phyloP scores from a whole-genome alignment of 2,888 invertebrate species.

The Metacarcinus magister region DNA sequence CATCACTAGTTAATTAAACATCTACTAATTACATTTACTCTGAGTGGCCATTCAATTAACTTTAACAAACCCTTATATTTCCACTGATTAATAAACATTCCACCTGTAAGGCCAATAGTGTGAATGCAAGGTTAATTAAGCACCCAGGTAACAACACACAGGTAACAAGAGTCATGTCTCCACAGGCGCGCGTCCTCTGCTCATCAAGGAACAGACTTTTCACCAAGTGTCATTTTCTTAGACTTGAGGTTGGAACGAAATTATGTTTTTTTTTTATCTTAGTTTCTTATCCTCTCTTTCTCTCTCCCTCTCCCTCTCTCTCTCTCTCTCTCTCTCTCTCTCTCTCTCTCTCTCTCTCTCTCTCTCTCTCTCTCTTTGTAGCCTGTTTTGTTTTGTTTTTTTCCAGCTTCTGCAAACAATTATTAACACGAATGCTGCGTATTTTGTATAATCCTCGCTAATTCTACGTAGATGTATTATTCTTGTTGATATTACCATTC shows the following conservation, averaged over 20 bases:
- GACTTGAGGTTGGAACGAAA: conserved; percentile 46
- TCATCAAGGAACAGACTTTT: background rate
- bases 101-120: no score
- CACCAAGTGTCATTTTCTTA: conserved; percentile 47
- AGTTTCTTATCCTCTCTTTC: background rate
- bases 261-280: background rate
- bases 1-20: no score
- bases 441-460: background rate
- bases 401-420: background rate
- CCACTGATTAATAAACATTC: background rate
- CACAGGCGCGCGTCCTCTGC: conserved; percentile 56
- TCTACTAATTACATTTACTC: no score
- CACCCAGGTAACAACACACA: background rate
- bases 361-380: background rate
- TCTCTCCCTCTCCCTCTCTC: background rate
- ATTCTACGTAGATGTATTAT: background rate
- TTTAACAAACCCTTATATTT: background rate
- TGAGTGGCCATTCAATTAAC: background rate
- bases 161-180: background rate
- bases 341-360: background rate
- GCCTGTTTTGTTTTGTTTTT: background rate
- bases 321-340: background rate
- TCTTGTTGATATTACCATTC: background rate
- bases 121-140: background rate
- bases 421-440: background rate